Evolutionary conservation across 1,140 invertebrate genomes (phyloP).

Genomic region (Catajapyx aquilonaris): DNA sequence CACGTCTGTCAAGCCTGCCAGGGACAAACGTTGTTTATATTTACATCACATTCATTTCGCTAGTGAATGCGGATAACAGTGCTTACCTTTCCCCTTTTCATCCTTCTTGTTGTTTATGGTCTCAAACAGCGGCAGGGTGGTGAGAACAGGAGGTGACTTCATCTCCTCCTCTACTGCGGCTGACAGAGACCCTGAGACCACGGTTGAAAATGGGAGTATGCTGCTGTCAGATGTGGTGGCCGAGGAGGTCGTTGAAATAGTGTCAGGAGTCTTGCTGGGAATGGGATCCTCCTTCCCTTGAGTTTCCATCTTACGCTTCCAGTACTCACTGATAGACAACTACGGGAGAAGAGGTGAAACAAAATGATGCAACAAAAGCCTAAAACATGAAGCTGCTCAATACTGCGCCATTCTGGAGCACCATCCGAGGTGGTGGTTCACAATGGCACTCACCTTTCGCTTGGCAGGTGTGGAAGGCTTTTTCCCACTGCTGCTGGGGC

Average conservation of each 20-base stretch:
- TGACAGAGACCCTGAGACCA: constrained; percentile 17
- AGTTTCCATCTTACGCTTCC: constrained; percentile 8
- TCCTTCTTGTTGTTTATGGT: constrained; percentile 18
- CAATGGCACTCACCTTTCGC: constrained; percentile 24
- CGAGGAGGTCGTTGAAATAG: no score
- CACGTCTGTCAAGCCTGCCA: no score
- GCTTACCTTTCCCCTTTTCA: constrained; percentile 20
- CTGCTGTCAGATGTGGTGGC: no score
- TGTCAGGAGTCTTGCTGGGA: no score
- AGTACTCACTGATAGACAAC: constrained; percentile 7
- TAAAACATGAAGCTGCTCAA: no score
- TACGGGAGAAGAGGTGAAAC: constrained; percentile 1
- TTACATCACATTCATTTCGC: no score
- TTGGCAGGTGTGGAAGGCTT: constrained; percentile 21
- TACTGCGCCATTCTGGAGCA: no score
- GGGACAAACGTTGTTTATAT: no score
- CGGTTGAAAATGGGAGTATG: constrained; percentile 18
- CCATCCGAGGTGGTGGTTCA: constrained; percentile 10
- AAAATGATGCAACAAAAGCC: no score
- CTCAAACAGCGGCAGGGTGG: constrained; percentile 20
- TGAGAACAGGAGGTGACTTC: constrained; percentile 15
- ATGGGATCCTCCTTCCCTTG: no score
- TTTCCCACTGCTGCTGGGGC: constrained; percentile 19
- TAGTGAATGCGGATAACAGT: constrained; percentile 1
- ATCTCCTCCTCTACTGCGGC: constrained; percentile 26